Percentiles rank a stretch among this genome's conserved stretches.
Conservation (phyloP, 1,140 invertebrate genomes). For the Drosophila elegans region DNA sequence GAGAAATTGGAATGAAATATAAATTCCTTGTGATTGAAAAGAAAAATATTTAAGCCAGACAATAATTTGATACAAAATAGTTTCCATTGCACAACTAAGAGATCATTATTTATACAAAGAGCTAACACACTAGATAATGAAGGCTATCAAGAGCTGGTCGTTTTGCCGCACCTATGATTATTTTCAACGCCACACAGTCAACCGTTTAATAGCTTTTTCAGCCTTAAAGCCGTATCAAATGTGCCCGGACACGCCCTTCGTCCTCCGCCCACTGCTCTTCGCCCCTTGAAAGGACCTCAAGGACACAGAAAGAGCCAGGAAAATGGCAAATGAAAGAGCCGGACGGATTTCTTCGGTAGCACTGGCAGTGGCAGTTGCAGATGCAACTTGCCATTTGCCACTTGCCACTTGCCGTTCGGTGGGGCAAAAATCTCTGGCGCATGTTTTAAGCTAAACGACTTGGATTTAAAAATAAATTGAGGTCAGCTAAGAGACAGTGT, state of each 20-base stretch:
- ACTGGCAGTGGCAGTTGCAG: conserved; percentile 13
- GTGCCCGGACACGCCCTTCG: conserved; percentile 1
- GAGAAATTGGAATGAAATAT: no score
- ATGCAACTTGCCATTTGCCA: conserved; percentile 3
- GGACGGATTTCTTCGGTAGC: conserved; percentile 13
- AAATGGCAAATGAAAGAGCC: conserved; percentile 25
- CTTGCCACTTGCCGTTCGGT: neutral
- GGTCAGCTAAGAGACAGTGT: conserved; percentile 63
- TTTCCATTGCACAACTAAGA: no score
- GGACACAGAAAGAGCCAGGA: conserved; percentile 5
- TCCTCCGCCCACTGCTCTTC: neutral
- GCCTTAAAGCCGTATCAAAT: conserved; percentile 15
- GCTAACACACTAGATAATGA: conserved; percentile 4
- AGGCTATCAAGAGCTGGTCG: conserved; percentile 5
- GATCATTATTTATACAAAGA: no score
- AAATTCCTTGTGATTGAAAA: no score
- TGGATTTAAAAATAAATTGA: conserved; percentile 80
- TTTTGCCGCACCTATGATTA: conserved; percentile 17
- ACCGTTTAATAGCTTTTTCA: conserved; percentile 13
- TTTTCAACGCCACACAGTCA: neutral
- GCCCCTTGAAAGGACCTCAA: neutral
- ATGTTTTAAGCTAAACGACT: conserved; percentile 77
- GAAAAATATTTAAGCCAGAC: no score
- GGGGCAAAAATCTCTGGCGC: conserved; percentile 46
- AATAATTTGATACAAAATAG: no score